Evolutionary conservation across 2,888 invertebrate species (phyloP).

Genomic region (Andrena flavipes): DNA sequence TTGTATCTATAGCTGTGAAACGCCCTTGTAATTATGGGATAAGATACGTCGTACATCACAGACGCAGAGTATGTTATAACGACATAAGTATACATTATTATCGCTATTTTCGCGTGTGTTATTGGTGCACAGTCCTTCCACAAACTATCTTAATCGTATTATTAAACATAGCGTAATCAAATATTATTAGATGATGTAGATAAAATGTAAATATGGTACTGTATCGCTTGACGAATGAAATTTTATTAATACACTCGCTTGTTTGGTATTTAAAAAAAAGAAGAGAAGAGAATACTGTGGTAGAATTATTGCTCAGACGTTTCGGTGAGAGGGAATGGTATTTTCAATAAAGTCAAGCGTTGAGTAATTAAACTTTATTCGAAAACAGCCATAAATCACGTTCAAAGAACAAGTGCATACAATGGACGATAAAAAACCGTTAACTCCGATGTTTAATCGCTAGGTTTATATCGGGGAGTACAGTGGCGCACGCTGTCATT

Average conservation of each 20-base stretch:
- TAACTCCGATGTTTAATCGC: too few species aligned
- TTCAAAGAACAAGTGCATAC: too few species aligned
- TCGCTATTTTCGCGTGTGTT: slow-evolving; percentile 47
- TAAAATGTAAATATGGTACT: slow-evolving; percentile 48
- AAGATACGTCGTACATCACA: slow-evolving; percentile 48
- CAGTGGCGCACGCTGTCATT: too few species aligned
- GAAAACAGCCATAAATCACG: background rate
- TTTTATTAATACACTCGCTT: slow-evolving; percentile 45
- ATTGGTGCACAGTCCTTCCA: slow-evolving; percentile 48
- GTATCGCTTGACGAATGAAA: slow-evolving; percentile 45
- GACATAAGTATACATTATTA: slow-evolving; percentile 41
- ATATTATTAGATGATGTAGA: slow-evolving; percentile 47
- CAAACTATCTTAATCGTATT: slow-evolving; percentile 49
- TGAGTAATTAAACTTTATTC: slow-evolving; percentile 4
- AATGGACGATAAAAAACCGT: too few species aligned
- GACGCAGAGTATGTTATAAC: slow-evolving; percentile 30
- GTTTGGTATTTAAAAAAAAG: slow-evolving; percentile 26
- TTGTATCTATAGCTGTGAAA: background rate
- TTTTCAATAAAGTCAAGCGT: slow-evolving; percentile 16
- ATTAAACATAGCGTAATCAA: slow-evolving; percentile 40
- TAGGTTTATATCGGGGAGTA: too few species aligned
- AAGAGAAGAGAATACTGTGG: background rate
- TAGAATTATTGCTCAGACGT: slow-evolving; percentile 4
- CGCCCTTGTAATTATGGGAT: slow-evolving; percentile 38
- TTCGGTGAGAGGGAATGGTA: slow-evolving; percentile 2